Conservation (phyloP, 2,113 vertebrate genomes). For the Sigmodon hispidus region DNA sequence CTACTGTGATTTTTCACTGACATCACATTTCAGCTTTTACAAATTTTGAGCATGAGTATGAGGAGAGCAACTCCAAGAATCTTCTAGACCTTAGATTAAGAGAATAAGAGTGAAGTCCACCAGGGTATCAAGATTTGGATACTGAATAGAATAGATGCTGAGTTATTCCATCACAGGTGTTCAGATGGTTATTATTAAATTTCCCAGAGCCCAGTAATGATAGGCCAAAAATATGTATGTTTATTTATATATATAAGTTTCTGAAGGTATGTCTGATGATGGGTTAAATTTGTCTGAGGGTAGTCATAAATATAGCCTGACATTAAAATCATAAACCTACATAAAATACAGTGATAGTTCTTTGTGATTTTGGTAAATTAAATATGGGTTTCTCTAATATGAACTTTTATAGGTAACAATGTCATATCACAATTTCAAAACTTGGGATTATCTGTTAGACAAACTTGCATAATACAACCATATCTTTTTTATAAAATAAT, state of each 20-base stretch:
- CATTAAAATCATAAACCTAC: no score
- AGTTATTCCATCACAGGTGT: neutral
- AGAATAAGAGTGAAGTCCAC: neutral
- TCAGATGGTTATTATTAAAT: neutral
- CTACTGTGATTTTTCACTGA: neutral
- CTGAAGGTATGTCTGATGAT: neutral
- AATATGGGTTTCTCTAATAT: neutral
- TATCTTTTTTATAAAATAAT: constrained; percentile 8
- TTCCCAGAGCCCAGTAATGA: neutral
- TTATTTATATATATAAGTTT: neutral
- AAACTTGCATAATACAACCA: neutral
- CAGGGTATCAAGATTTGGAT: neutral
- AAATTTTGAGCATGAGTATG: no score
- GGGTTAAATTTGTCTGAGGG: neutral
- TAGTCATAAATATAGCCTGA: neutral
- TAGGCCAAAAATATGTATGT: neutral
- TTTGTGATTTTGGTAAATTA: neutral
- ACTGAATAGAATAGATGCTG: no score
- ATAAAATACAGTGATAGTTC: neutral
- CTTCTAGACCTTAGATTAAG: neutral
- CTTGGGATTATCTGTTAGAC: neutral
- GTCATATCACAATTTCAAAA: neutral
- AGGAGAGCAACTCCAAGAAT: neutral
- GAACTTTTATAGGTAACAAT: neutral
- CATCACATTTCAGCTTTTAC: neutral